These are phyloP conservation scores for Mesoclemmys tuberculata DNA, from an alignment of 2,113 vertebrate genomes.

Conservation along the genomic window DNA sequence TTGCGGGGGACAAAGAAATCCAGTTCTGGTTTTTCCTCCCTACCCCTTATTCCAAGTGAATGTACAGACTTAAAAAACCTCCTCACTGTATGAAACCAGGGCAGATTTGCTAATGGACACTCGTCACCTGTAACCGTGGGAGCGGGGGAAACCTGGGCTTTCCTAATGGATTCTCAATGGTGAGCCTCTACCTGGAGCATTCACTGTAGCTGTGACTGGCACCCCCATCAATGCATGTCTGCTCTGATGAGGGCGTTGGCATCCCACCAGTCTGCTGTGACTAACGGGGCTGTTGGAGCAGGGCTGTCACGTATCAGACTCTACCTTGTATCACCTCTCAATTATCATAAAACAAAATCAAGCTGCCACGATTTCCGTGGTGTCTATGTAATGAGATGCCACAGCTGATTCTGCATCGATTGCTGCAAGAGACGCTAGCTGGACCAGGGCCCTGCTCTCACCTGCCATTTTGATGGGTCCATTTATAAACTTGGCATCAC, in stretches of 20 bases:
- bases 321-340: neutral
- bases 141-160: neutral
- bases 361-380: neutral
- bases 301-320: neutral
- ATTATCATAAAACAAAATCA: neutral
- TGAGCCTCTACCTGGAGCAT: neutral
- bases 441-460: neutral
- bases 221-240: neutral
- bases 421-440: neutral
- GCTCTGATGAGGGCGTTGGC: neutral
- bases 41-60: accelerated
- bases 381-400: neutral
- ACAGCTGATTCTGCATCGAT: accelerated
- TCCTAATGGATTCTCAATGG: neutral
- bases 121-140: neutral
- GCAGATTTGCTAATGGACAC: neutral
- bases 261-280: neutral
- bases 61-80: neutral
- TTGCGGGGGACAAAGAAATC: neutral
- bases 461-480: neutral
- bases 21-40: neutral
- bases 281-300: neutral
- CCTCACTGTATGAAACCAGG: neutral
- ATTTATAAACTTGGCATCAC: neutral
- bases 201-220: neutral